phyloP scores from a whole-genome alignment of 2,113 vertebrate species.

The Agelaius phoeniceus region DNA sequence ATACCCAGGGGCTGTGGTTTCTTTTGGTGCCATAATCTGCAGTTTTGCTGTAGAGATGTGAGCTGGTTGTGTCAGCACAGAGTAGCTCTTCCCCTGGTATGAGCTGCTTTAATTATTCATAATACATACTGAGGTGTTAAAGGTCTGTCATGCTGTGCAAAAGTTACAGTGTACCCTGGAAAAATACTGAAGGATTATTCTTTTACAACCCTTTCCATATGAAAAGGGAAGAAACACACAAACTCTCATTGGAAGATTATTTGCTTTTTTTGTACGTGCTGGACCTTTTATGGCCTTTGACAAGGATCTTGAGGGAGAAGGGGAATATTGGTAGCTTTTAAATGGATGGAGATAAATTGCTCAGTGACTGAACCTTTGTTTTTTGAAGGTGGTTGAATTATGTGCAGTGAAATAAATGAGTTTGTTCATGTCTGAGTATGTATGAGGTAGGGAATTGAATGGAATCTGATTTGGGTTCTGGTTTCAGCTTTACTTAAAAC shows the following conservation, averaged over 20 bases:
- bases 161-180: slow-evolving; percentile 3
- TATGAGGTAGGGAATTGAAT: background rate
- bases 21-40: background rate
- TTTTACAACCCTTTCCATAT: background rate
- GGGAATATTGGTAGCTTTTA: background rate
- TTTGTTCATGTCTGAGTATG: background rate
- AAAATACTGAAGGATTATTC: background rate
- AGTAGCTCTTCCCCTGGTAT: background rate
- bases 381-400: background rate
- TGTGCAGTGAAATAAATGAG: background rate
- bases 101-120: slow-evolving; percentile 4
- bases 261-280: background rate
- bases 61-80: background rate
- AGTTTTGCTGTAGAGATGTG: background rate
- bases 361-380: background rate
- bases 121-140: background rate
- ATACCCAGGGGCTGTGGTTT: background rate
- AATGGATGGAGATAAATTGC: background rate
- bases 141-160: background rate
- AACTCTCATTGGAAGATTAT: background rate
- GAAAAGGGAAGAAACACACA: background rate
- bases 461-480: background rate
- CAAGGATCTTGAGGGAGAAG: background rate
- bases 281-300: background rate
- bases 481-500: background rate